Evolutionary conservation across 2,888 invertebrate species (phyloP), one percentile per base, ranked within the genome.

Genomic region (Eupithecia vulgata): DNA sequence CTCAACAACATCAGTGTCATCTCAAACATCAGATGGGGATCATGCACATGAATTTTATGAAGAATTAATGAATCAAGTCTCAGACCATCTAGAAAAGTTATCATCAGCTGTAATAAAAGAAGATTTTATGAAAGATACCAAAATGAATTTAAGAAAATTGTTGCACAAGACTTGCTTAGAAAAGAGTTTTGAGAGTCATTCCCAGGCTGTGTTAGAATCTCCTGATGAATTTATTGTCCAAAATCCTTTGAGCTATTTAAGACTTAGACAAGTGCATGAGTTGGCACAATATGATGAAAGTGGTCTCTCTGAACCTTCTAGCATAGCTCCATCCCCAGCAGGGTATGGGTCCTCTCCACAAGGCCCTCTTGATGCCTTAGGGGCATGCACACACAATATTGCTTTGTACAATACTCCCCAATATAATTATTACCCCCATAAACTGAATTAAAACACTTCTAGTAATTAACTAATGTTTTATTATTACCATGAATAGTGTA

Each of bases 371-470:
- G 15, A 17, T 21, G 45, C 65, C 21, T 30, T 21, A 25, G 62
- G 12, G 35, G 64, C 57, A 25, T 61, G n/a, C 65, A 68, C 45
- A 21, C 30, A 35, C 35, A 8, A 65, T 30, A 34, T 59, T 57
- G 57, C 57, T 21, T 59, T 83, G 48, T 81, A 81, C 67, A 84
- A 88, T 62, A 89, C 91, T n/a, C 92, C 92, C 10, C 88, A 91
- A 70, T 91, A 91, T 80, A 81, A 81, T 57, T 92, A 87, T 78
- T 92, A 88, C 76, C 91, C 92, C 15, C 92, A 92, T 79, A 88
- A 84, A 81, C 82, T 92, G 68, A 90, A 91, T 80, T 84, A 85
- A 78, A 37, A 65, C 17, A 65, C 21, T 40, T 21, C 4, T 34
- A 17, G 4, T 34, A 65, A 45, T 59, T 40, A 72, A 57, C 13